Evolutionary conservation across 1,140 invertebrate species (phyloP).

Genomic region (Orchesella cincta): DNA sequence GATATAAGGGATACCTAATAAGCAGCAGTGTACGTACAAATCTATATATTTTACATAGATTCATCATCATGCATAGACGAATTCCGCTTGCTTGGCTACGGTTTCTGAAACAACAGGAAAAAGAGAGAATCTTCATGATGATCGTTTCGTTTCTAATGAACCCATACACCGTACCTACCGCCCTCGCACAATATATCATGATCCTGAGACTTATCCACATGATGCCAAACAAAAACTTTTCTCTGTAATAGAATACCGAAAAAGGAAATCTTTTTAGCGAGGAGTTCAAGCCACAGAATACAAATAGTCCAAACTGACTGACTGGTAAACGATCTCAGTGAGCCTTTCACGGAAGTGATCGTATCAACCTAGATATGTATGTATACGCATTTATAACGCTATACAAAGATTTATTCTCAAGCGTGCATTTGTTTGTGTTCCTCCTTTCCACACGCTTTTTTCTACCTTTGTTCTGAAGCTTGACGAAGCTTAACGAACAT

Average conservation of each 20-base stretch:
- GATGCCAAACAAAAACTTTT: neutral
- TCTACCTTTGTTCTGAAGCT: neutral
- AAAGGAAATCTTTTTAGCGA: no score
- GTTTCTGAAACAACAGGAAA: neutral
- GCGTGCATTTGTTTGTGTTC: neutral
- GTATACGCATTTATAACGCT: no score
- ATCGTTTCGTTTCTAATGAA: slow-evolving; percentile 1
- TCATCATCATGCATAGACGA: neutral
- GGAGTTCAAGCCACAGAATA: no score
- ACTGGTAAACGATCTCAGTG: no score
- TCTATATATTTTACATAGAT: no score
- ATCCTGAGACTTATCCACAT: neutral
- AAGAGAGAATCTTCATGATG: neutral
- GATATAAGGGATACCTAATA: no score
- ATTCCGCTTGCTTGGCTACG: neutral
- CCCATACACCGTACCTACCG: neutral
- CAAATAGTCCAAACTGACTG: no score
- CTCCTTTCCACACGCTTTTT: neutral
- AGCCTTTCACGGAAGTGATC: no score
- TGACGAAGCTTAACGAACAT: no score
- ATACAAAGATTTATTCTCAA: no score
- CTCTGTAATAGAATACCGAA: neutral
- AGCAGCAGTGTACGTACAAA: no score
- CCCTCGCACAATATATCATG: slow-evolving; percentile 2
- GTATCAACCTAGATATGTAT: no score